These are phyloP conservation scores for Remorina albescens DNA, from an alignment of 2,797 vertebrate genomes.

Conservation along the genomic window DNA sequence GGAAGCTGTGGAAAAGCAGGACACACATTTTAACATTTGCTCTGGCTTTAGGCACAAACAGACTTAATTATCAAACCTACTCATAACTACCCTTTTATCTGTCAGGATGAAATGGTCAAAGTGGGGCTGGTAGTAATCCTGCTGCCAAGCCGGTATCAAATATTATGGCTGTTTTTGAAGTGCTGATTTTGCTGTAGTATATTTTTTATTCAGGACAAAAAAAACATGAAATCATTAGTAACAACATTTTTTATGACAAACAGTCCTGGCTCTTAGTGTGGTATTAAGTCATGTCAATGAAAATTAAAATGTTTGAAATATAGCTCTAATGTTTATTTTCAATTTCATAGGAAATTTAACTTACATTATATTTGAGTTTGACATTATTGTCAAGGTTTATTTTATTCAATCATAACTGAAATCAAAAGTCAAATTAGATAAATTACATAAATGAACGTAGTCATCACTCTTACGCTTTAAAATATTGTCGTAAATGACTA, in stretches of 20 bases:
- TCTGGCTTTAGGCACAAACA: neutral
- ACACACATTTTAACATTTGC: neutral
- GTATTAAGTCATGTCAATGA: neutral
- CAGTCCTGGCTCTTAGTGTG: neutral
- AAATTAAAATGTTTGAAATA: neutral
- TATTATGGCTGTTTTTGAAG: neutral
- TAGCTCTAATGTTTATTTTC: neutral
- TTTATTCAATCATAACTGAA: neutral
- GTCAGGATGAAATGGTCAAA: constrained; percentile 4
- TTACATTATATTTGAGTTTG: too few species aligned
- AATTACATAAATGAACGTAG: neutral
- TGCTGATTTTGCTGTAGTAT: neutral
- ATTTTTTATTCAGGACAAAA: neutral
- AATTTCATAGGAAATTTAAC: neutral
- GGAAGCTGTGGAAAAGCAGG: neutral
- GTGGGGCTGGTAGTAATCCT: neutral
- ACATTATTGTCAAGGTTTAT: neutral
- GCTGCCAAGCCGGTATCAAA: neutral
- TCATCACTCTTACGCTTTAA: neutral
- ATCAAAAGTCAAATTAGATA: neutral
- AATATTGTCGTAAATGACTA: too few species aligned
- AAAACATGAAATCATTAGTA: neutral
- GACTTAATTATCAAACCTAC: neutral
- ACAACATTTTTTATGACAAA: neutral
- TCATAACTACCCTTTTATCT: neutral